Evolutionary conservation across 2,113 vertebrate genomes (phyloP).

Genomic region (Neolamprologus longior): DNA sequence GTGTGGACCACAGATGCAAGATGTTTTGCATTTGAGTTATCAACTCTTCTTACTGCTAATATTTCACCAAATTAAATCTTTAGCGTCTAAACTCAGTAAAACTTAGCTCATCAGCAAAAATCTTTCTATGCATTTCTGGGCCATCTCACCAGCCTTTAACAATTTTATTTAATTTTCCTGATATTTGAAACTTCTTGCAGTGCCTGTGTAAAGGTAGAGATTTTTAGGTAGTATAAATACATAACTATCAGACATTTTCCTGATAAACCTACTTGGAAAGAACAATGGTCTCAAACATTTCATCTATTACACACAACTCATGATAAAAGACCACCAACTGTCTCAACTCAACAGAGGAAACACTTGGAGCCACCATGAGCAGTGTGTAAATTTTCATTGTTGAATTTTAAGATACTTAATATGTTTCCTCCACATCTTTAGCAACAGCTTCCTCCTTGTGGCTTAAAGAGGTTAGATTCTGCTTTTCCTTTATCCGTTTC

Average conservation of each 20-base stretch:
- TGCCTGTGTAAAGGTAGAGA: not conserved
- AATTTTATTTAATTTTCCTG: not conserved
- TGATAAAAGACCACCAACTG: not conserved
- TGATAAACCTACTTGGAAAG: not conserved
- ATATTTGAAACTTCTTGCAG: not conserved
- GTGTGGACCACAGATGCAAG: not conserved
- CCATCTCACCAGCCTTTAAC: too few relatives aligned
- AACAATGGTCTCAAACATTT: not conserved
- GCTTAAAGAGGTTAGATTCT: not conserved
- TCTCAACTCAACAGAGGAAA: not conserved
- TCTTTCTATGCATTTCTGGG: not conserved
- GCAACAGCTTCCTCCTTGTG: not conserved
- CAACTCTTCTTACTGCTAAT: not conserved
- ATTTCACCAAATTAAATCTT: not conserved
- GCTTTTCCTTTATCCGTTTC: not conserved
- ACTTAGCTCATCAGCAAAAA: not conserved
- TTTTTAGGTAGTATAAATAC: not conserved
- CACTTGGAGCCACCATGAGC: not conserved
- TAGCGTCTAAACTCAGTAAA: not conserved
- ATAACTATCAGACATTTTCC: not conserved
- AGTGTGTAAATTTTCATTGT: not conserved
- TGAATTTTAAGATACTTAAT: not conserved
- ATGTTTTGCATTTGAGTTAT: not conserved
- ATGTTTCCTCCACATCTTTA: not conserved
- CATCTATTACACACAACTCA: not conserved